These are phyloP conservation scores for Aspidoscelis tigris DNA, from an alignment of 2,113 vertebrate species.

Conservation along the genomic window DNA sequence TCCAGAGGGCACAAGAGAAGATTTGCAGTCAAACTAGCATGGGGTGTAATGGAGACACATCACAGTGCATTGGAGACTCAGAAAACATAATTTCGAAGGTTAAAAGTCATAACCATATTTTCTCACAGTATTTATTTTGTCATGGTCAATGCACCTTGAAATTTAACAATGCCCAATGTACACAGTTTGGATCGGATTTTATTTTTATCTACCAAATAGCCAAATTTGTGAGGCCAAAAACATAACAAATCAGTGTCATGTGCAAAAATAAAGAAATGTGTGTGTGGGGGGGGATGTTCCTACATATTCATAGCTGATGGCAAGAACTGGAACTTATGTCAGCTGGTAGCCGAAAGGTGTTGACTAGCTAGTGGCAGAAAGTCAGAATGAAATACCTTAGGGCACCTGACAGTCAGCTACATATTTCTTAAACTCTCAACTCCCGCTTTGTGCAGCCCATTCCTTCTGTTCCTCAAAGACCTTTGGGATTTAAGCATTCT, in stretches of 20 bases:
- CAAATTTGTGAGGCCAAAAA: no score
- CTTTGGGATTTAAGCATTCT: background rate
- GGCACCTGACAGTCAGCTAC: background rate
- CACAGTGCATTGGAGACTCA: no score
- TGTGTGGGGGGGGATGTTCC: background rate
- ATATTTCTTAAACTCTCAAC: background rate
- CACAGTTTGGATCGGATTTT: background rate
- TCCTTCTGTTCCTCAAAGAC: background rate
- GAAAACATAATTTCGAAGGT: no score
- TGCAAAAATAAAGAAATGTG: background rate
- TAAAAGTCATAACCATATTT: no score
- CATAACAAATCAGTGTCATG: background rate
- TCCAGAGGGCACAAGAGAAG: no score
- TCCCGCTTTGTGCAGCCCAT: background rate
- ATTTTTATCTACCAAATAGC: background rate
- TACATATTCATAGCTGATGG: background rate
- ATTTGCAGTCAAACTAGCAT: no score
- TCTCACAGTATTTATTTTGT: no score
- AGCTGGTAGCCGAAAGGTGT: background rate
- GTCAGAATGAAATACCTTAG: background rate
- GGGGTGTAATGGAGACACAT: no score
- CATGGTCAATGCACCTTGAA: no score
- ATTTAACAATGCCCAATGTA: no score
- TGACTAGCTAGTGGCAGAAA: background rate
- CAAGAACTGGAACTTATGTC: background rate